A percentile compares a stretch with the other conserved stretches of the same genome.
phyloP scores from a whole-genome alignment of 2,113 vertebrate genomes.

The Glaucomys volans region DNA sequence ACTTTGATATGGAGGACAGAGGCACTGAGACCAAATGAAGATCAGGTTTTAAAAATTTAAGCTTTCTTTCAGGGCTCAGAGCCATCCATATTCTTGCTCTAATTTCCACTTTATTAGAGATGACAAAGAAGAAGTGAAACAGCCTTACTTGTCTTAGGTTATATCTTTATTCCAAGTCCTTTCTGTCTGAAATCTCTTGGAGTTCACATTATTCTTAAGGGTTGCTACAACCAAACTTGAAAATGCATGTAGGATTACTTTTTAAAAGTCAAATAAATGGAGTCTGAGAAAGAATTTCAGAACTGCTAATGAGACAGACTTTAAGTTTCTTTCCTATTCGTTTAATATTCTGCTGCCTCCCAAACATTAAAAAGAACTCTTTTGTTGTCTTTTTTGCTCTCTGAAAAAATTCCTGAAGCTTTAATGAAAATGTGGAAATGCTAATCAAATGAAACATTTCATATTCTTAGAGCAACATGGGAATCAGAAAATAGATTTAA shows the following conservation, averaged over 20 bases:
- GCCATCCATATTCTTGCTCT: not conserved
- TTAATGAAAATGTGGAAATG: not conserved
- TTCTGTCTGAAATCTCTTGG: not conserved
- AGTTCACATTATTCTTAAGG: not conserved
- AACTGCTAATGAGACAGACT: not conserved
- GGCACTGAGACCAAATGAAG: not conserved
- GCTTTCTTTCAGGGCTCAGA: not conserved
- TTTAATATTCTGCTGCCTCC: slow-evolving; percentile 27
- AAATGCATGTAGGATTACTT: not conserved
- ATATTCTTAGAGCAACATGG: not conserved
- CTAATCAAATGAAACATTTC: slow-evolving; percentile 19
- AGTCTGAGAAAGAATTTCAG: slow-evolving; percentile 5
- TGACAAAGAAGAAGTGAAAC: not conserved
- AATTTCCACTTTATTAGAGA: not conserved
- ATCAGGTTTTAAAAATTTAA: not conserved
- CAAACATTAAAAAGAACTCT: not conserved
- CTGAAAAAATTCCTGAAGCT: not conserved
- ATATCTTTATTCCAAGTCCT: not conserved
- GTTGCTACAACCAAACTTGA: not conserved
- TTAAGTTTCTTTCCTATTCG: not conserved
- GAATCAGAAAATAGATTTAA: not conserved
- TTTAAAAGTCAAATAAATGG: not conserved
- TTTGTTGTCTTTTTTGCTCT: not conserved
- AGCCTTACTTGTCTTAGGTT: not conserved
- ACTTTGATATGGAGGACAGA: not conserved